These are phyloP conservation scores for Panzeria rudis DNA, from an alignment of 2,888 invertebrate genomes.

Conservation along the genomic window DNA sequence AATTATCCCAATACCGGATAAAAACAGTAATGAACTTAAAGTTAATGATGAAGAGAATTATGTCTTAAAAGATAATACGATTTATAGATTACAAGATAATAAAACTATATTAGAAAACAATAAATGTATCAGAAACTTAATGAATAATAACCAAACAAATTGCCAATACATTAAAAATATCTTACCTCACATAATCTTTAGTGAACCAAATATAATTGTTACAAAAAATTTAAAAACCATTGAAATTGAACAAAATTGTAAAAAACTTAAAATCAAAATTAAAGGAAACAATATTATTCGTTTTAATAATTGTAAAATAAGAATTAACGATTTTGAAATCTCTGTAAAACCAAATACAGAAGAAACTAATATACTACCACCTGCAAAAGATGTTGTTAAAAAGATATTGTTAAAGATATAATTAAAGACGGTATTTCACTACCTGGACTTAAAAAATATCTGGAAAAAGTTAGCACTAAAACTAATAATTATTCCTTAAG, in stretches of 20 bases:
- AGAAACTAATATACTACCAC: too few relatives aligned
- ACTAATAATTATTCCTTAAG: too few relatives aligned
- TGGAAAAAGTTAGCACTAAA: too few relatives aligned
- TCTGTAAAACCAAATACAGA: not conserved
- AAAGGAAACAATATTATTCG: not conserved
- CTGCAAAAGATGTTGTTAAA: too few relatives aligned
- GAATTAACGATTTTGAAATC: conserved; percentile 28
- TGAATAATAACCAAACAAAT: conserved; percentile 37
- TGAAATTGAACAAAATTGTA: conserved; percentile 33
- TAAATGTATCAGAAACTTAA: conserved; percentile 31
- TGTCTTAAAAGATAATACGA: conserved; percentile 3
- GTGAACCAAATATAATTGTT: conserved; percentile 28
- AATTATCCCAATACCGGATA: conserved; percentile 31
- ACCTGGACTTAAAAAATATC: too few relatives aligned
- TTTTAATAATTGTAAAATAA: too few relatives aligned
- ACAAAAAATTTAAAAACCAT: conserved; percentile 15
- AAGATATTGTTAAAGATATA: too few relatives aligned
- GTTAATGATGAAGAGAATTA: conserved; percentile 24
- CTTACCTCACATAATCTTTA: conserved; percentile 9
- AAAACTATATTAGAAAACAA: conserved; percentile 9
- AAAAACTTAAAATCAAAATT: too few relatives aligned
- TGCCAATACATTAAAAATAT: conserved; percentile 2
- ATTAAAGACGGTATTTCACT: too few relatives aligned
- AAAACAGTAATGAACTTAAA: conserved; percentile 21
- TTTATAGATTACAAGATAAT: conserved; percentile 13